Evolutionary conservation across 2,888 invertebrate species (phyloP).

Genomic region (Parnassius mnemosyne): DNA sequence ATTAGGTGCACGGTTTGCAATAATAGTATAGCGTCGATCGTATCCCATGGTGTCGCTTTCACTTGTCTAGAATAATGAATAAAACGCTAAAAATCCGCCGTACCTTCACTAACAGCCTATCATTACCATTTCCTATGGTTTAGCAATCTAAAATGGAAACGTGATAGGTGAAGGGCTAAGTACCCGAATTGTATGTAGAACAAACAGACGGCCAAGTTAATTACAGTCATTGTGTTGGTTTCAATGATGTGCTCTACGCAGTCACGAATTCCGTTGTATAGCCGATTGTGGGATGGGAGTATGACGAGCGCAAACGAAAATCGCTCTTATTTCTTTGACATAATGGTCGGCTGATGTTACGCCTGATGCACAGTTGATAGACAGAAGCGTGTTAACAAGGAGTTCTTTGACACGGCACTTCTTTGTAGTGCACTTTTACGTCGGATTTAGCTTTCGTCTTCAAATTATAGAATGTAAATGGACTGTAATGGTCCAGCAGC

Average conservation of each 20-base stretch:
- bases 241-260: conserved; percentile 27
- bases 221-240: conserved; percentile 60
- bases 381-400: conserved; percentile 9
- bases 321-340: not conserved
- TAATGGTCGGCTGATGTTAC: not conserved
- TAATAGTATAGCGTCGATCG: too few species aligned
- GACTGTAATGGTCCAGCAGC: too few species aligned
- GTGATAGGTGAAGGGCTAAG: conserved; percentile 77
- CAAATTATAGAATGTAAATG: conserved; percentile 22
- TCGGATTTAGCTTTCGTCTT: conserved; percentile 14
- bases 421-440: conserved; percentile 12
- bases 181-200: conserved; percentile 65
- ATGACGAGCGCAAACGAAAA: not conserved
- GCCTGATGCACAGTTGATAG: not conserved
- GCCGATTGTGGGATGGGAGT: not conserved
- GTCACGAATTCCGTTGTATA: conserved; percentile 25
- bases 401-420: conserved; percentile 18
- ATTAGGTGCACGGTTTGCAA: too few species aligned
- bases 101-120: conserved; percentile 44
- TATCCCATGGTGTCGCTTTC: too few species aligned
- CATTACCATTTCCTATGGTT: conserved; percentile 63
- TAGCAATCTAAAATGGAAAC: conserved; percentile 70
- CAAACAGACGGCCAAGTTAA: conserved; percentile 64
- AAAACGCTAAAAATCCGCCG: conserved; percentile 35
- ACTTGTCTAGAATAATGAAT: too few species aligned